phyloP scores from a whole-genome alignment of 2,797 vertebrate genomes.

The Sebastes cheni region DNA sequence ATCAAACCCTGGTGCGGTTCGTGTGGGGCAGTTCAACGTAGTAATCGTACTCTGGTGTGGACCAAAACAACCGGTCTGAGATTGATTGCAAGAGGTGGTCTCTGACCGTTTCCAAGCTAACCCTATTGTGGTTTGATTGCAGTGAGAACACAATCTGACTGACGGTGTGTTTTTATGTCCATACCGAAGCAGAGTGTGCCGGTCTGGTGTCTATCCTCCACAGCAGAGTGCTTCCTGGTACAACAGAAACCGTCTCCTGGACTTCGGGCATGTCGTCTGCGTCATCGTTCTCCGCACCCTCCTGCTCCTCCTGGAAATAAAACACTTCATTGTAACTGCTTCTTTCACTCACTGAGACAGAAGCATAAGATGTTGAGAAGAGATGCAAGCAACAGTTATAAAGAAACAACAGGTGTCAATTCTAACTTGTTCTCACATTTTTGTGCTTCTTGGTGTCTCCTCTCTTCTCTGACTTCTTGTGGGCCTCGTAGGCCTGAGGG shows the following conservation, averaged over 20 bases:
- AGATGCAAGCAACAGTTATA: not conserved
- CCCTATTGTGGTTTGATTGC: not conserved
- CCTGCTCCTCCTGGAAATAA: slow-evolving; percentile 79
- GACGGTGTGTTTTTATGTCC: not conserved
- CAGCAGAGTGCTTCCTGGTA: slow-evolving; percentile 94
- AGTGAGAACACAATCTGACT: too few species aligned
- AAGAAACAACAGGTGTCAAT: not conserved
- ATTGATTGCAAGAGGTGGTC: too few species aligned
- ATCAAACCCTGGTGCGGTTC: not conserved
- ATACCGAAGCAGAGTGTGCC: slow-evolving; percentile 89
- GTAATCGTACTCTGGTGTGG: not conserved
- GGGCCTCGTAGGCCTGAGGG: slow-evolving; percentile 85
- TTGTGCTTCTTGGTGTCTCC: slow-evolving; percentile 85
- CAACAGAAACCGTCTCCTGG: slow-evolving; percentile 92
- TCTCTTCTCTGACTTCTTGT: slow-evolving; percentile 89
- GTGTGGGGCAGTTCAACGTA: not conserved
- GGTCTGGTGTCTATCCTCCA: slow-evolving; percentile 95
- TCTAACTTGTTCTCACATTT: slow-evolving; percentile 74
- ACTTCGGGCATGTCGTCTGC: slow-evolving; percentile 92
- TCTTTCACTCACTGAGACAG: not conserved
- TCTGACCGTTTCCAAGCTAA: too few species aligned
- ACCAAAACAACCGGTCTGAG: not conserved
- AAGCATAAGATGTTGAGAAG: not conserved
- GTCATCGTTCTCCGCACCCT: slow-evolving; percentile 83
- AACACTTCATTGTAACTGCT: not conserved